Evolutionary conservation across 2,797 vertebrate genomes (phyloP), one percentile per base, ranked within the genome.

Genomic region (Pangasius krempfi): DNA sequence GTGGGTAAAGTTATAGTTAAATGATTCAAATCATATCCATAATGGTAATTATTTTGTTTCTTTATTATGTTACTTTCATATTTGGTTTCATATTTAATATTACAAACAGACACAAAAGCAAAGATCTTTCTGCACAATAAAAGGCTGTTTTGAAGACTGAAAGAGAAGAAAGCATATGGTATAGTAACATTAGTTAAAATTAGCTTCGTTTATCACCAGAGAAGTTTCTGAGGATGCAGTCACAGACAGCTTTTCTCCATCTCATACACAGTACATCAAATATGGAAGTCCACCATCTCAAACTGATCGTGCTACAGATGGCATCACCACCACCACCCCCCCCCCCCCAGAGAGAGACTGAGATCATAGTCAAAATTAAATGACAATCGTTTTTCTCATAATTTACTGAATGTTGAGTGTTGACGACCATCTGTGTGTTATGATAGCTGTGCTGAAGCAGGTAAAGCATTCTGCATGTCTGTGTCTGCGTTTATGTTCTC

Each of bases 351-450:
- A 89, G 83, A 91, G 62, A 90, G 87, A 85, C 64, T 80, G 81
- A 88, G 88, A 88, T 89, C 85, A 89, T 84, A 92, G 81, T 85
- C 81, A 86, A 88, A 86, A 88, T 80, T 60, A 88, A 89, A 89
- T 89, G 89, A 85, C 88, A 83, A 87, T 76, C 72, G 52, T 80
- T 89, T 90, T 90, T 87, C 88, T 92, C 91, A 90, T 92, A 75
- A 90, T 88, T 90, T 90, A 88, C 82, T 87, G 83, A 91, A 91
- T 88, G 89, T 90, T 82, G 86, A 90, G 62, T 88, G 89, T 84
- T 90, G 88, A 92, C 89, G 88, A 89, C 81, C 90, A 90, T 91
- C 90, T 90, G 90, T 89, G 88, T 44, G 62, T 76, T 60, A n/a
- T 86, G 70, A 86, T 18, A 75, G 72, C 81, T 89, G 44, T 86